Percentiles rank a stretch among this genome's conserved stretches.
Evolutionary conservation across 1,140 invertebrate genomes (phyloP).

Genomic region (Chionoecetes opilio): DNA sequence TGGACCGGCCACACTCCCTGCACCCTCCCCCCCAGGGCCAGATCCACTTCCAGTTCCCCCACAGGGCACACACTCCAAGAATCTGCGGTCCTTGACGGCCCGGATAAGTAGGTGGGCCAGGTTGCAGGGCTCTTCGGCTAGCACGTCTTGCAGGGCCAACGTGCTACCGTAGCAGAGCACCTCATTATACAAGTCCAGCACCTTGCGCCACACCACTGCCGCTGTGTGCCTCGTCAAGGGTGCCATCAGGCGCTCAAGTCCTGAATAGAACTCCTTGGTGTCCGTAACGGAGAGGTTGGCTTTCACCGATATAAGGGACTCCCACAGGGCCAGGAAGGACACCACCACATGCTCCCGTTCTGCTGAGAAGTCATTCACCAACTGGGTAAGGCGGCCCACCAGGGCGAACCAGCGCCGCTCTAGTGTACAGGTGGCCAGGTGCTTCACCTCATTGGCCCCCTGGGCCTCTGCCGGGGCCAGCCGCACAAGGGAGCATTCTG

Average conservation of each 20-base stretch:
- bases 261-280: slow-evolving; percentile 94
- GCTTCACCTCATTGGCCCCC: slow-evolving; percentile 86
- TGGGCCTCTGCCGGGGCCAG: slow-evolving; percentile 76
- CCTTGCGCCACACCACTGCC: slow-evolving; percentile 92
- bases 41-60: slow-evolving; percentile 83
- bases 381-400: slow-evolving; percentile 86
- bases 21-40: slow-evolving; percentile 75
- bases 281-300: slow-evolving; percentile 94
- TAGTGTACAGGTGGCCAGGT: slow-evolving; percentile 92
- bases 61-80: slow-evolving; percentile 89
- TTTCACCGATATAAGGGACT: slow-evolving; percentile 95
- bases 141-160: slow-evolving; percentile 92
- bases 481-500: slow-evolving; percentile 71
- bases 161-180: slow-evolving; percentile 95
- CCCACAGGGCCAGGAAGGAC: slow-evolving; percentile 93
- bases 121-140: slow-evolving; percentile 93
- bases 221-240: slow-evolving; percentile 90
- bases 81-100: slow-evolving; percentile 92
- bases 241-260: slow-evolving; percentile 91
- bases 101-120: slow-evolving; percentile 92
- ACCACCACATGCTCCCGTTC: slow-evolving; percentile 88
- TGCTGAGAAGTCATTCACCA: slow-evolving; percentile 86
- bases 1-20: slow-evolving; percentile 42
- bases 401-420: slow-evolving; percentile 92
- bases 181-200: slow-evolving; percentile 93